phyloP scores from a whole-genome alignment of 2,113 vertebrate species.

The Coregonus clupeaformis region DNA sequence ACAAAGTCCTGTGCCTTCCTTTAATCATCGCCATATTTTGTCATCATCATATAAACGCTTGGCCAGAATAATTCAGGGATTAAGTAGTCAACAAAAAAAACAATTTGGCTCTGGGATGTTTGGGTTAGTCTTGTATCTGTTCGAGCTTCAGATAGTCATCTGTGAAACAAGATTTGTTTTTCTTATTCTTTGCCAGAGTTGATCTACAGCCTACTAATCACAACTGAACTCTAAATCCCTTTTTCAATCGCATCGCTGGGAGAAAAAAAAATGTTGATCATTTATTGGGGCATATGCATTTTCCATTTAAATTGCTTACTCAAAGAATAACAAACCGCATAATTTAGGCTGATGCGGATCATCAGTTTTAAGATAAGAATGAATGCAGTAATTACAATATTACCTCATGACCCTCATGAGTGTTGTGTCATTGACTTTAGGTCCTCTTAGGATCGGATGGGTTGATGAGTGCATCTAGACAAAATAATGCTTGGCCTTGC shows the following conservation, averaged over 20 bases:
- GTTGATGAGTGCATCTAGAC: background rate
- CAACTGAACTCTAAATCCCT: slow-evolving; percentile 6
- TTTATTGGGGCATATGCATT: slow-evolving; percentile 1
- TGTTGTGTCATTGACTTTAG: background rate
- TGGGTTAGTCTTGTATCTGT: slow-evolving; percentile 8
- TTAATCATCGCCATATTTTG: slow-evolving; percentile 20
- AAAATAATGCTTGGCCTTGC: background rate
- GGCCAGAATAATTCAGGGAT: slow-evolving; percentile 29
- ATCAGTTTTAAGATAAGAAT: background rate
- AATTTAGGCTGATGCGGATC: background rate
- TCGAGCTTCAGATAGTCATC: slow-evolving; percentile 16
- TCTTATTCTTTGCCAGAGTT: slow-evolving; percentile 4
- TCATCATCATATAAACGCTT: slow-evolving; percentile 8
- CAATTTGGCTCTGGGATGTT: slow-evolving; percentile 30
- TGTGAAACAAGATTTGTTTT: slow-evolving; percentile 21
- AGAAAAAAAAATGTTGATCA: background rate
- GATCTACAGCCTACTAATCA: slow-evolving; percentile 5
- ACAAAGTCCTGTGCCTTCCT: background rate
- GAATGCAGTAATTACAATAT: slow-evolving; percentile 5
- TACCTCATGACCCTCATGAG: background rate
- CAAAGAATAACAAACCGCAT: background rate
- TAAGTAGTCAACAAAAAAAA: slow-evolving; percentile 22
- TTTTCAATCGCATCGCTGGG: background rate
- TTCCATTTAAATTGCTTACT: slow-evolving; percentile 8
- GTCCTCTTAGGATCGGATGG: background rate